Conservation (phyloP, 2,888 invertebrate species). For the Abscondita cerata region DNA sequence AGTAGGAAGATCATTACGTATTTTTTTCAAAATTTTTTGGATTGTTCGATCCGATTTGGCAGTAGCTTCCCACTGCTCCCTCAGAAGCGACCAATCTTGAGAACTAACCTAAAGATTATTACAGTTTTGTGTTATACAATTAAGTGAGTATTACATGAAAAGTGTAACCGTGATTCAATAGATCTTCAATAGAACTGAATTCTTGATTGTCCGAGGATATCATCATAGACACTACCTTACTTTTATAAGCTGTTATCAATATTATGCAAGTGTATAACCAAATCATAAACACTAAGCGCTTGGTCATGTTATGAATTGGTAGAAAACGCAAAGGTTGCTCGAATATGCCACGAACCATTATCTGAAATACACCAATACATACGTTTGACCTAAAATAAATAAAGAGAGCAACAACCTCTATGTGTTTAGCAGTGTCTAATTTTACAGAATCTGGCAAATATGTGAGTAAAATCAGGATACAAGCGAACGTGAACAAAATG, state of each 20-base stretch:
- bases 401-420: neutral
- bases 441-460: neutral
- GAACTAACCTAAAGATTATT: too few relatives aligned
- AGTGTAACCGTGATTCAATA: constrained; percentile 1
- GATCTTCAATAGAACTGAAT: constrained; percentile 10
- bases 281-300: constrained; percentile 8
- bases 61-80: constrained; percentile 12
- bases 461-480: constrained; percentile 1
- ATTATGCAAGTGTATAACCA: constrained; percentile 22
- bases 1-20: neutral
- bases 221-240: constrained; percentile 18
- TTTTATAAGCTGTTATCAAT: constrained; percentile 13
- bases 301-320: neutral
- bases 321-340: constrained; percentile 5
- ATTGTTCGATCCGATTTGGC: neutral
- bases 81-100: constrained; percentile 15
- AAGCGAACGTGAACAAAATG: neutral
- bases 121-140: too few relatives aligned
- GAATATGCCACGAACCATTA: neutral
- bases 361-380: neutral
- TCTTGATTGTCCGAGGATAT: neutral
- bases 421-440: too few relatives aligned
- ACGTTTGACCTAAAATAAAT: neutral
- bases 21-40: neutral
- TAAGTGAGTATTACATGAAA: constrained; percentile 6